These are phyloP conservation scores for Limnephilus auricula DNA, from an alignment of 2,888 invertebrate genomes.

Conservation along the genomic window DNA sequence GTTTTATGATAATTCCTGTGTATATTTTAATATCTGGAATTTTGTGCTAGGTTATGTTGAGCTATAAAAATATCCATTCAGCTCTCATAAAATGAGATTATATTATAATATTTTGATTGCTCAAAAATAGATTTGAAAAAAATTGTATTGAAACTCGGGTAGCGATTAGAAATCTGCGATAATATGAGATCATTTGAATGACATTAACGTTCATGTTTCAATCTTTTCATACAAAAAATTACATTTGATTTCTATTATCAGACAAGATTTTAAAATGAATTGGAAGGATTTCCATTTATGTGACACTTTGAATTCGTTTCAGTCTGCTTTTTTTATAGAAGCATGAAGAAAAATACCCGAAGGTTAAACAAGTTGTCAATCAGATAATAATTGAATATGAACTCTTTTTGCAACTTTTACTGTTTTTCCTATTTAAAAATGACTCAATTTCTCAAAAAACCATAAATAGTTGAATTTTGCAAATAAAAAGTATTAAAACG, in stretches of 20 bases:
- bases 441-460: not conserved
- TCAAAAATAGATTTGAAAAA: too few species aligned
- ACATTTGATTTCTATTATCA: not conserved
- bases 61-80: too few species aligned
- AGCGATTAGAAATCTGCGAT: too few species aligned
- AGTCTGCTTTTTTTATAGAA: not conserved
- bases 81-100: too few species aligned
- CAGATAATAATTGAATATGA: not conserved
- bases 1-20: not conserved
- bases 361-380: not conserved
- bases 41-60: not conserved
- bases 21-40: not conserved
- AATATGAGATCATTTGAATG: not conserved
- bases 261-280: not conserved
- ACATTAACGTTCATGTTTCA: not conserved
- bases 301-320: not conserved
- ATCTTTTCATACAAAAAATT: not conserved
- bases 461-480: not conserved
- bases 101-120: too few species aligned
- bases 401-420: not conserved
- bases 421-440: not conserved
- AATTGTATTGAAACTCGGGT: not conserved
- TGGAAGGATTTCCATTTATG: not conserved
- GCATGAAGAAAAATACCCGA: not conserved
- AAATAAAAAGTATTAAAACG: too few species aligned